Base-by-base conservation (phyloP, 30 jellyfish, hydroid and myxozoan species). In the Rhopilema esculentum region DNA sequence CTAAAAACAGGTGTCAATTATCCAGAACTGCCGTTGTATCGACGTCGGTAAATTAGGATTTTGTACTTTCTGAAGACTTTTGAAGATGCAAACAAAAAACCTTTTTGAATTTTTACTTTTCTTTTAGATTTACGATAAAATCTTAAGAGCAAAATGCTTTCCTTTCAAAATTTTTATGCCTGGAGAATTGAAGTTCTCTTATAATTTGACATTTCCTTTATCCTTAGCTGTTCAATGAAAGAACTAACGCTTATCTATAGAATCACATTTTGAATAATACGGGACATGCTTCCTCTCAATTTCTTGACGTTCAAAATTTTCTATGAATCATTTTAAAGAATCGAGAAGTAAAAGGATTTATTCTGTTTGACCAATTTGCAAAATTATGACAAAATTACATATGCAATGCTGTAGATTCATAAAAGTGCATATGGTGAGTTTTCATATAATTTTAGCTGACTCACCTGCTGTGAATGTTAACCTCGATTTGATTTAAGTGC, bases 11-110 rank as follows among this genome's bases (percentile, higher is more conserved):
- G 82, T 80, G 90, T 40, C 57, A 40, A 40, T 40, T 40, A 40
- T 12, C 6, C 12, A 2, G 57, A 32, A 18, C 31, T 80, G 40
- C 80, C 65, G 73, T 66, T 80, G 81, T 80, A 66, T 80, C 90
- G 74, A 64, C 53, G 27, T 80, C 32, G 82, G 73, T 49, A 80
- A 72, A 80, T 80, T 80, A 80, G 90, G 90, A 80, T 12, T 40
- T 40, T 40, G 57, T 40, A 2, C 57, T 12, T 12, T 40, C 12
- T 40, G 12, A 40, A 40, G 57, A 40, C 57, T 40, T 40, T 40
- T 2, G 9, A 40, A 40, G 12, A 40, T 6, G 9, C 57, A 40
- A 6, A 40, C 57, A 40, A 40, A 40, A 40, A 40, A 40, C 12
- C 57, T 6, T 12, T 12, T 12, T 40, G 57, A 40, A 40, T 40